These are phyloP conservation scores for Enteromius mattozi DNA, from an alignment of 2,797 vertebrate species.

Conservation along the genomic window DNA sequence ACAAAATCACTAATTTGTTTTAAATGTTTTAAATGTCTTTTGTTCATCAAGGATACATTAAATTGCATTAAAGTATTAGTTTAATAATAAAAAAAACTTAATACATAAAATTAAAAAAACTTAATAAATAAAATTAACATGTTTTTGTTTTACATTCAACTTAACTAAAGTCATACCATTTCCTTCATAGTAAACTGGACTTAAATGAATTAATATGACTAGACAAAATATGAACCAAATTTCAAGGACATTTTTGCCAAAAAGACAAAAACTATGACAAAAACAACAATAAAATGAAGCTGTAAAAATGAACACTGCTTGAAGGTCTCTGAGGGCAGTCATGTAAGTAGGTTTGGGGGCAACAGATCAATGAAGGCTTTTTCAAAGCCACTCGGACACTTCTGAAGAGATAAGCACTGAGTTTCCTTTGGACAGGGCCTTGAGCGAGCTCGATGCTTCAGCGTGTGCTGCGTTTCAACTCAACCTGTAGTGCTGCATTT, in stretches of 20 bases:
- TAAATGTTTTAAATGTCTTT: no score
- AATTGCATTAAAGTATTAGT: no score
- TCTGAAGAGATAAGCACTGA: constrained; percentile 15
- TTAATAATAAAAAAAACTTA: no score
- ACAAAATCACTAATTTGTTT: no score
- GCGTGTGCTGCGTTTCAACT: neutral
- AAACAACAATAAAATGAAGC: neutral
- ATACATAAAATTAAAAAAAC: neutral
- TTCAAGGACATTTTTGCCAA: neutral
- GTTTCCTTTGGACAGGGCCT: constrained; percentile 32
- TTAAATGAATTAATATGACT: neutral
- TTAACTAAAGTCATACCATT: neutral
- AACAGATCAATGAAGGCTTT: constrained; percentile 33
- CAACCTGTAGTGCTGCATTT: constrained; percentile 8
- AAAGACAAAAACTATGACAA: neutral
- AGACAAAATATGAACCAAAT: neutral
- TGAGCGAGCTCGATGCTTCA: constrained; percentile 21
- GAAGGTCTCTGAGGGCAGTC: constrained; percentile 2
- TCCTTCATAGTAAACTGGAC: neutral
- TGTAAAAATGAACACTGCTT: neutral
- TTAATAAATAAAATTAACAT: neutral
- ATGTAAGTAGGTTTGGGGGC: constrained; percentile 2
- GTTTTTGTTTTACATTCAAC: neutral
- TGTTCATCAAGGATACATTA: no score
- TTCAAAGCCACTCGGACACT: constrained; percentile 13